Evolutionary conservation across 2,113 vertebrate species (phyloP).

Genomic region (Castor canadensis): DNA sequence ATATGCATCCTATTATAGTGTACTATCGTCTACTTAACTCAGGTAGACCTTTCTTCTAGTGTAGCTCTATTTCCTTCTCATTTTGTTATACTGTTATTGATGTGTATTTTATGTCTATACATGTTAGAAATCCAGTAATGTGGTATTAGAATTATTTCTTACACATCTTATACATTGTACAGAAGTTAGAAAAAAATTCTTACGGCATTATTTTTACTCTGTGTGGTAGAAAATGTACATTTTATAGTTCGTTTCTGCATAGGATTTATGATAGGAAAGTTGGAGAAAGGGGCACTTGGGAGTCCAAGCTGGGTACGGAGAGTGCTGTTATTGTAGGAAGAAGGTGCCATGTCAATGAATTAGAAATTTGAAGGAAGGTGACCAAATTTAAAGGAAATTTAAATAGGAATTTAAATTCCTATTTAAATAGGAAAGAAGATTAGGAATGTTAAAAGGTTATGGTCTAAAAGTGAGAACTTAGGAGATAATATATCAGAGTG

Average conservation of each 20-base stretch:
- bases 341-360: not conserved
- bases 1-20: not conserved
- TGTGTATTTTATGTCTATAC: not conserved
- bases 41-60: not conserved
- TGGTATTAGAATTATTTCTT: not conserved
- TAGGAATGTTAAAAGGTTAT: not conserved
- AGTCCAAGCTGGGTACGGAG: not conserved
- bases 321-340: not conserved
- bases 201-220: not conserved
- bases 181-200: not conserved
- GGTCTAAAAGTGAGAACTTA: not conserved
- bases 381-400: too few species aligned
- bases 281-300: not conserved
- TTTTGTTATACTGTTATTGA: not conserved
- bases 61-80: not conserved
- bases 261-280: not conserved
- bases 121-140: not conserved
- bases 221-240: not conserved
- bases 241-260: not conserved
- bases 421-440: not conserved
- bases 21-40: not conserved
- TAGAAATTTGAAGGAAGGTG: not conserved
- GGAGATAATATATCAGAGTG: not conserved
- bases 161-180: not conserved
- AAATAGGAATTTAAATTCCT: too few species aligned